phyloP scores from a whole-genome alignment of 2,113 vertebrate species.

The Sylvia atricapilla region DNA sequence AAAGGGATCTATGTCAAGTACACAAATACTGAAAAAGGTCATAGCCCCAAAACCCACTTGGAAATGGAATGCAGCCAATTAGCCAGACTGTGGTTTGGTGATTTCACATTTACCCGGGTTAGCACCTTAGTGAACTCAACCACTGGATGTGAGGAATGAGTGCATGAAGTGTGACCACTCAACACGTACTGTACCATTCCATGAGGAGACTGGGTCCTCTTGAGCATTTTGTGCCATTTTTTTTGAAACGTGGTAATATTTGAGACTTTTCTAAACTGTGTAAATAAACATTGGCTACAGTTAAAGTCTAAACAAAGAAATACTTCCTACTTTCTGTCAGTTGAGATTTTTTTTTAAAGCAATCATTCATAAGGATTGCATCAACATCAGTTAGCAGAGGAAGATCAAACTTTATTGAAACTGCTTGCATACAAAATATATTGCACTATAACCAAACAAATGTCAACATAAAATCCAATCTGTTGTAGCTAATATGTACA shows the following conservation, averaged over 20 bases:
- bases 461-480: slow-evolving; percentile 97
- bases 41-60: slow-evolving; percentile 61
- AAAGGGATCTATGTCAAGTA: slow-evolving; percentile 76
- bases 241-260: slow-evolving; percentile 48
- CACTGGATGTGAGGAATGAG: slow-evolving; percentile 63
- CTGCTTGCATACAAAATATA: slow-evolving; percentile 99
- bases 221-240: slow-evolving; percentile 36
- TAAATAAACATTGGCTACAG: slow-evolving; percentile 68
- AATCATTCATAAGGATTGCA: slow-evolving; percentile 83
- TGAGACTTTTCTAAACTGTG: slow-evolving; percentile 49
- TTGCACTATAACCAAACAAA: slow-evolving; percentile 99
- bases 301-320: slow-evolving; percentile 68
- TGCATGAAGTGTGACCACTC: slow-evolving; percentile 61
- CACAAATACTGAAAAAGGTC: slow-evolving; percentile 73
- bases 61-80: slow-evolving; percentile 69
- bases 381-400: slow-evolving; percentile 84
- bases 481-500: slow-evolving; percentile 96
- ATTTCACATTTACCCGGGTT: slow-evolving; percentile 76
- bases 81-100: slow-evolving; percentile 56
- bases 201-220: slow-evolving; percentile 30
- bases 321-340: slow-evolving; percentile 48
- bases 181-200: slow-evolving; percentile 56
- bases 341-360: slow-evolving; percentile 72
- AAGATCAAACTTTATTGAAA: slow-evolving; percentile 99
- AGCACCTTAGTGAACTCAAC: slow-evolving; percentile 76